phyloP scores from a whole-genome alignment of 2,113 vertebrate species.

The Myotis lucifugus region DNA sequence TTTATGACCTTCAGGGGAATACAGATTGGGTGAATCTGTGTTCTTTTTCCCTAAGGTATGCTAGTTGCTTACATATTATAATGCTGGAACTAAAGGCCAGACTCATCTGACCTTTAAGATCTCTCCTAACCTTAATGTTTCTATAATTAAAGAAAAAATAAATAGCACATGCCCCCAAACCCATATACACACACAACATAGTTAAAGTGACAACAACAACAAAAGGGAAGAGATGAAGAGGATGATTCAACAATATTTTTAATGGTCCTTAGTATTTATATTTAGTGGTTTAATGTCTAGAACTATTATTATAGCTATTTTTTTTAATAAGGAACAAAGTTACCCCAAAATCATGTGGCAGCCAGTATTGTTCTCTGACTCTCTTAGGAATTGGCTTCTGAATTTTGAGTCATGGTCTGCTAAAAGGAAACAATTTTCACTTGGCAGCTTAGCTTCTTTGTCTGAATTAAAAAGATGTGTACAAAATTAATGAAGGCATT shows the following conservation, averaged over 20 bases:
- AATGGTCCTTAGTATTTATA: constrained; percentile 15
- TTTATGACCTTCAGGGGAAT: background rate
- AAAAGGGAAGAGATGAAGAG: background rate
- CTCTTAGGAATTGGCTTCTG: background rate
- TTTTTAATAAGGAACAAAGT: constrained; percentile 27
- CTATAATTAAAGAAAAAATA: background rate
- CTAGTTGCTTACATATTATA: background rate
- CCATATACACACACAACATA: background rate
- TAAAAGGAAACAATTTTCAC: constrained; percentile 44
- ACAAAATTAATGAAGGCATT: constrained; percentile 54
- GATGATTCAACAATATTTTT: background rate
- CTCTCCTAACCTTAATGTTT: background rate
- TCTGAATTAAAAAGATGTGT: constrained; percentile 57
- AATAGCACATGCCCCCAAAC: too few relatives aligned
- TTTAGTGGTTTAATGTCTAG: background rate
- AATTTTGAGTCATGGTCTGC: constrained; percentile 20
- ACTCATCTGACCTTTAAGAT: background rate
- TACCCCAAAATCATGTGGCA: background rate
- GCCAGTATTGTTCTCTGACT: background rate
- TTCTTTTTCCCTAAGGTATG: background rate
- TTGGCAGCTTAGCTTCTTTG: constrained; percentile 39
- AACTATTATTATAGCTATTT: background rate
- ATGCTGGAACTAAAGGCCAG: constrained; percentile 20
- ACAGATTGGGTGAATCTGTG: background rate
- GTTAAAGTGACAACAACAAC: background rate